Evolutionary conservation across 2,888 invertebrate species (phyloP).

Genomic region (Gari tellinella): DNA sequence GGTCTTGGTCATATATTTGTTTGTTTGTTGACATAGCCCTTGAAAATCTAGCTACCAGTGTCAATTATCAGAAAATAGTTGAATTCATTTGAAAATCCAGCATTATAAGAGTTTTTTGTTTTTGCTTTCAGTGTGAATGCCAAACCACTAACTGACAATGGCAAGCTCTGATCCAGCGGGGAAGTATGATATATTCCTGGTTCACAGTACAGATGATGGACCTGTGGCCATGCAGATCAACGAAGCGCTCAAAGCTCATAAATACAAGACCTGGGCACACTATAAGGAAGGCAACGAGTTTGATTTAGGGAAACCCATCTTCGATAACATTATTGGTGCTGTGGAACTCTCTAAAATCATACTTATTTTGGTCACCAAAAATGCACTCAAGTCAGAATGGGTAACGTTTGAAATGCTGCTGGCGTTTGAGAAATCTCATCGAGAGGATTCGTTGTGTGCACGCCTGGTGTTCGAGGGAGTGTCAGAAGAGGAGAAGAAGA

Average conservation of each 20-base stretch:
- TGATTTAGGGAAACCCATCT: conserved; percentile 25
- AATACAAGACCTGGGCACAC: conserved; percentile 30
- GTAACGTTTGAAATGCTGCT: conserved; percentile 43
- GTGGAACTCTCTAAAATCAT: conserved; percentile 24
- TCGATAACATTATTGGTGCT: conserved; percentile 36
- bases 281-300: conserved; percentile 22
- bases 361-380: conserved; percentile 40
- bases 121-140: no score
- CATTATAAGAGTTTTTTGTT: no score
- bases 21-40: no score
- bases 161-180: neutral
- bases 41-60: no score
- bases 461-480: conserved; percentile 35
- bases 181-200: conserved; percentile 41
- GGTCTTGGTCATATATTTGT: no score
- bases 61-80: no score
- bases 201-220: conserved; percentile 36
- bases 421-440: conserved; percentile 38
- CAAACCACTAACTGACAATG: neutral
- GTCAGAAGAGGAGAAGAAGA: conserved; percentile 16
- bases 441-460: conserved; percentile 32
- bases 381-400: conserved; percentile 39
- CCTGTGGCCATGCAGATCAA: conserved; percentile 18
- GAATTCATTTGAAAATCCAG: no score
- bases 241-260: conserved; percentile 2